Conservation (phyloP, 2,888 invertebrate genomes). For the Pharmacophagus antenor region DNA sequence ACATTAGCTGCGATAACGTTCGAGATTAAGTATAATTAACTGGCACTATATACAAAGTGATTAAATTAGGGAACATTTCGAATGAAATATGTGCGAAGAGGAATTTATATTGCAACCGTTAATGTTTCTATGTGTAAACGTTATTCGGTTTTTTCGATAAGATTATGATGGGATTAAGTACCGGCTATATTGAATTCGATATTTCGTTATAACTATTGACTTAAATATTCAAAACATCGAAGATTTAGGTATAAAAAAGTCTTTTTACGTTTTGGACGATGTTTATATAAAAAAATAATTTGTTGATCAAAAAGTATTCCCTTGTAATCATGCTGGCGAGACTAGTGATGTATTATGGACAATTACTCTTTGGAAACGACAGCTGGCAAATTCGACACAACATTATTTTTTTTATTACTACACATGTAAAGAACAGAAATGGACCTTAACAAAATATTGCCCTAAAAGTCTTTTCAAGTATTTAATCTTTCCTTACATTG, state of each 20-base stretch:
- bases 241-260: no score
- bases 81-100: conserved; percentile 24
- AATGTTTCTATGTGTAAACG: not conserved
- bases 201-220: no score
- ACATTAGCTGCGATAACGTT: conserved; percentile 58
- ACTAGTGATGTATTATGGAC: conserved; percentile 36
- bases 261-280: no score
- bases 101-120: conserved; percentile 25
- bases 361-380: conserved; percentile 46
- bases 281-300: conserved; percentile 1
- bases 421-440: not conserved
- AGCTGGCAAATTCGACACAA: conserved; percentile 36
- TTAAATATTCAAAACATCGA: no score
- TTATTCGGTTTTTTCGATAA: conserved; percentile 19
- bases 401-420: not conserved
- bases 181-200: no score
- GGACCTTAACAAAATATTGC: not conserved
- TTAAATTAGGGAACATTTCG: conserved; percentile 48
- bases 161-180: conserved; percentile 15
- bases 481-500: conserved; percentile 8
- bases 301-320: conserved; percentile 1
- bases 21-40: conserved; percentile 71
- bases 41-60: conserved; percentile 54
- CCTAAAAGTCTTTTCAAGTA: not conserved
- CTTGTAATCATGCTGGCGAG: conserved; percentile 45